phyloP scores from a whole-genome alignment of 2,113 vertebrate genomes.

The Sylvilagus bachmani region DNA sequence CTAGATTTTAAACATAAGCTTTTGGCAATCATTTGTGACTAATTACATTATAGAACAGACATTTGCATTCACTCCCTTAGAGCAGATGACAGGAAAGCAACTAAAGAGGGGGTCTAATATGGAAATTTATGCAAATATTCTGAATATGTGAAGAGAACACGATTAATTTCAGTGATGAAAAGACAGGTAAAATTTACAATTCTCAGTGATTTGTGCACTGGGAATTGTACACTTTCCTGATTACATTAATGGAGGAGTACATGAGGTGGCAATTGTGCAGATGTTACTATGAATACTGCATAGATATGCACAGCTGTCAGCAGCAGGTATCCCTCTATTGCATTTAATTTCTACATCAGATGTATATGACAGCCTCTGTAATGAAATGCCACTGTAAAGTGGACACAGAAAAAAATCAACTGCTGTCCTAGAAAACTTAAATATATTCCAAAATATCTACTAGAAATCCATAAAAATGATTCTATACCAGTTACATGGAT shows the following conservation, averaged over 20 bases:
- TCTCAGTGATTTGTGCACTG: constrained; percentile 58
- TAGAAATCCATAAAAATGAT: constrained; percentile 48
- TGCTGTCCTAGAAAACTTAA: constrained; percentile 51
- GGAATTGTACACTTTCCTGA: constrained; percentile 61
- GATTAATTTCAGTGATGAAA: background rate
- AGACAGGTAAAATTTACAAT: constrained; percentile 46
- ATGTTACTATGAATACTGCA: constrained; percentile 44
- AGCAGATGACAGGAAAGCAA: constrained; percentile 60
- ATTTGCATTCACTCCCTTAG: constrained; percentile 42
- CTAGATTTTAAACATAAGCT: constrained; percentile 40
- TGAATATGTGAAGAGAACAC: background rate
- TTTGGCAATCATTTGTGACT: constrained; percentile 41
- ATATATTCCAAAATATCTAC: constrained; percentile 55
- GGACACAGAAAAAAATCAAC: constrained; percentile 37
- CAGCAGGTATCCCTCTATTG: background rate
- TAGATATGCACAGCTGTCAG: constrained; percentile 61
- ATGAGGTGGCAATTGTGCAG: constrained; percentile 61
- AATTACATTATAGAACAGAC: constrained; percentile 56
- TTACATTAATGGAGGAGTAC: constrained; percentile 68
- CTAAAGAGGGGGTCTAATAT: background rate
- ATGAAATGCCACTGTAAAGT: background rate
- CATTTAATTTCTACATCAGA: constrained; percentile 52
- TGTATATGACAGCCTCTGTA: constrained; percentile 25
- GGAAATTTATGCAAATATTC: constrained; percentile 80
- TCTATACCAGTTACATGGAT: background rate